Base-by-base conservation (phyloP, 2,888 invertebrate genomes). In the Nudaria mundana region DNA sequence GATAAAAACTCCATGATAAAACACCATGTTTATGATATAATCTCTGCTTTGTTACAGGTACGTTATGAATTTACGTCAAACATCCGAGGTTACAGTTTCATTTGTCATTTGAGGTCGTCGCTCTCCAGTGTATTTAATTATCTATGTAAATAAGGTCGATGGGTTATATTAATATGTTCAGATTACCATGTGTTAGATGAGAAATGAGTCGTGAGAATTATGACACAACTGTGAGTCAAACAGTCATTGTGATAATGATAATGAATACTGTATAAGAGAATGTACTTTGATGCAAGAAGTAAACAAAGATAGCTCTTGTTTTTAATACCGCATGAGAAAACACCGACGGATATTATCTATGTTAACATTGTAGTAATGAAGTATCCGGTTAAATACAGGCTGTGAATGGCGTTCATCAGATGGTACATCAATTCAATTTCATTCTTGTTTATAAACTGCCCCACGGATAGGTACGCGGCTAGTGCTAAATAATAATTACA, bases 151-250 rank as follows among this genome's bases (percentile, higher is more conserved):
- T 56, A 62, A 59, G 59, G 65, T 55, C 64, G 59, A 52, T 63
- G 58, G 56, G 59, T 57, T 52, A 40, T 39, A 47, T 41, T 50
- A n/a, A n/a, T n/a, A 44, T 49, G 51, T 56, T 51, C 54, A 47
- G 57, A 53, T 45, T 20, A 18, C 5, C 3, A 52, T 65, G 54
- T 66, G 67, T 65, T 70, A 61, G 66, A 67, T 76, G 81, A 66
- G 79, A 81, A 78, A 63, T 67, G 69, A 68, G 57, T 49, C 76
- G 76, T 81, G 81, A 33, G 82, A 75, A 62, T 34, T 48, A 48
- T 55, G 55, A 54, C 56, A 58, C 57, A 34, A 34, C 16, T 7
- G 25, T 5, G 52, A 45, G 64, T 57, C 50, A 49, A 53, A 59
- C 63, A 59, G 53, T 56, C 52, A 59, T 58, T 54, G 59, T 63